A percentile compares a stretch with the other conserved stretches of the same genome.
Conservation (phyloP, 2,113 vertebrate species). For the Ameiurus melas region DNA sequence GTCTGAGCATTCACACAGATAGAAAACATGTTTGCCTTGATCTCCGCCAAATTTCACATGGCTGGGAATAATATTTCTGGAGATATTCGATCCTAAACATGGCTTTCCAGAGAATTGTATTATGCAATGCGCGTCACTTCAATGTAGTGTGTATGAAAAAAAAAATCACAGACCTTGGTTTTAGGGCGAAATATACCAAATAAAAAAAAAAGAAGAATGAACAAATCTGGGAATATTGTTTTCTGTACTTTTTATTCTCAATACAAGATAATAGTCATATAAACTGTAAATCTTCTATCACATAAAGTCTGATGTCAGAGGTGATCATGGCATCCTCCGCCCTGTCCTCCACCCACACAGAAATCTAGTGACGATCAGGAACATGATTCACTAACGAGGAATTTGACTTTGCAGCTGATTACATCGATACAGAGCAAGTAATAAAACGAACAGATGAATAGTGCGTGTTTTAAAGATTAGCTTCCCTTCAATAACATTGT, state of each 20-base stretch:
- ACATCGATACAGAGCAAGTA: not conserved
- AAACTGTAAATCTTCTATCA: not conserved
- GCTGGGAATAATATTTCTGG: not conserved
- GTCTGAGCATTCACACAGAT: not conserved
- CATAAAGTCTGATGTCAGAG: not conserved
- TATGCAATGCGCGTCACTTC: too few species aligned
- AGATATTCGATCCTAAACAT: not conserved
- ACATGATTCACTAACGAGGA: not conserved
- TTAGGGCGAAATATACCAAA: too few species aligned
- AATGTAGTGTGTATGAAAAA: not conserved
- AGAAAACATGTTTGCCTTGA: not conserved
- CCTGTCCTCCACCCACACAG: not conserved
- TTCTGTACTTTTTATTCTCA: not conserved
- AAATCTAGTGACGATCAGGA: not conserved
- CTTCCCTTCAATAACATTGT: not conserved
- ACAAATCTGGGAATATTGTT: too few species aligned
- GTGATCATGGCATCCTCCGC: not conserved
- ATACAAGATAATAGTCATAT: not conserved
- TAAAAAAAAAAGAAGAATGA: too few species aligned
- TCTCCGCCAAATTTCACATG: not conserved
- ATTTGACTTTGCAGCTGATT: not conserved
- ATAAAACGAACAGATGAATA: slow-evolving; percentile 2
- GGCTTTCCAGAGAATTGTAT: not conserved
- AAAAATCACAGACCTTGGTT: too few species aligned
- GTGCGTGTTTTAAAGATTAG: not conserved